Evolutionary conservation across 1,140 invertebrate genomes (phyloP), one percentile per base, ranked within the genome.

Genomic region (Drosophila rhopaloa): DNA sequence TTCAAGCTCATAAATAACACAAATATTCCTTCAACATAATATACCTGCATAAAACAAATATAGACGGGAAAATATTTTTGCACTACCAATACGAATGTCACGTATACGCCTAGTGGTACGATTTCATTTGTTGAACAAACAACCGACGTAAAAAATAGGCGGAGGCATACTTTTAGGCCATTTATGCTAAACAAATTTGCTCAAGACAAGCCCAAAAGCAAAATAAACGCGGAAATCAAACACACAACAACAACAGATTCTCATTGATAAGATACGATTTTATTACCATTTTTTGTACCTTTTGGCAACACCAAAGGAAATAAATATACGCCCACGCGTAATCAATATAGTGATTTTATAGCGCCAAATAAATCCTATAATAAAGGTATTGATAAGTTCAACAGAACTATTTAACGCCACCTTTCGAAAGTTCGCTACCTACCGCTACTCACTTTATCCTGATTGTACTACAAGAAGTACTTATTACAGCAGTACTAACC

Each of bases 161-260:
- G 27, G 11, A 67, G 80, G 83, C 80, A 88, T 88, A 88, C 83
- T 88, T 88, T 88, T 88, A 79, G 83, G 83, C 84, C 63, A 68
- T 55, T 62, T 51, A 62, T 53, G 76, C 61, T 73, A 63, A 80
- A 65, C 41, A 83, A 83, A 85, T 85, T 75, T 77, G 47, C 44
- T 8, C 9, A 70, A 58, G 27, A n/a, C 73, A 81, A 79, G 56
- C 63, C 9, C 24, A 13, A 61, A 54, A 43, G 19, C 24, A 50
- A 13, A 35, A 29, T 24, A 35, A 55, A 55, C 43, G 68, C 46
- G 59, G 13, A 59, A 48, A 46, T 60, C 54, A 73, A 72, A 72
- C 35, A 47, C 41, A 37, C 16, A 63, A 47, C n/a, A 58, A 56
- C 43, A 53, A 43, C n/a, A 29, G 24, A 29, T 71, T 10, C 44